These are phyloP conservation scores for Pygmarrhopalites habei DNA, from an alignment of 1,140 invertebrate species.

Conservation along the genomic window DNA sequence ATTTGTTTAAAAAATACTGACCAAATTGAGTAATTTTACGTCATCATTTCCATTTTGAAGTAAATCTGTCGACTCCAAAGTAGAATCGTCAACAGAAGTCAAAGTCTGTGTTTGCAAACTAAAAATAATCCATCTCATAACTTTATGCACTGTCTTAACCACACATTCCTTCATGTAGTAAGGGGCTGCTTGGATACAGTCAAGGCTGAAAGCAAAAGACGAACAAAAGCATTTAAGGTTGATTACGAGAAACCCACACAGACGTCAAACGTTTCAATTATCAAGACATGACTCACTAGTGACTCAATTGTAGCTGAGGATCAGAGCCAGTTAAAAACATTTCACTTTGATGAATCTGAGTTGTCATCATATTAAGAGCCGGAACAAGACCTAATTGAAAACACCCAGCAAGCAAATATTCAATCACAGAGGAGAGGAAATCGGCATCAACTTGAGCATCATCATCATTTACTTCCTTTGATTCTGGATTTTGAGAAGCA, in stretches of 20 bases:
- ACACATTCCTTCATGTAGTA: slow-evolving; percentile 45
- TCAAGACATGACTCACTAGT: too few species aligned
- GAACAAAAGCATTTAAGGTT: too few species aligned
- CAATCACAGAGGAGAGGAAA: slow-evolving; percentile 48
- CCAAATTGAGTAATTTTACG: slow-evolving; percentile 49
- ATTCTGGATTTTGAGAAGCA: too few species aligned
- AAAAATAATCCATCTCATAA: slow-evolving; percentile 40
- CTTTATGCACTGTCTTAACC: slow-evolving; percentile 45
- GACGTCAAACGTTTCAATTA: too few species aligned
- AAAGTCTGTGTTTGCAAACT: slow-evolving; percentile 36
- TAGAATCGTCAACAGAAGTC: not conserved
- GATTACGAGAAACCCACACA: too few species aligned
- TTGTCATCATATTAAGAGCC: too few species aligned
- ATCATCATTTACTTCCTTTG: not conserved
- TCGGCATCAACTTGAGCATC: slow-evolving; percentile 37
- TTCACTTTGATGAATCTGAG: slow-evolving; percentile 40
- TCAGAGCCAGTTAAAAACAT: slow-evolving; percentile 19
- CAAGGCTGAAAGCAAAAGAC: too few species aligned
- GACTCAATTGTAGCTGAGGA: slow-evolving; percentile 43
- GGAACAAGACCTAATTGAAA: slow-evolving; percentile 48
- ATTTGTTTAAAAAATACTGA: too few species aligned
- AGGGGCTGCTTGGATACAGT: slow-evolving; percentile 46
- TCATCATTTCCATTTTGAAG: slow-evolving; percentile 22
- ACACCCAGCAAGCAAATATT: slow-evolving; percentile 54
- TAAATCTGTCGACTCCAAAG: not conserved